Base-by-base conservation (phyloP, 1,140 invertebrate genomes). In the Drosophila ercepeae region DNA sequence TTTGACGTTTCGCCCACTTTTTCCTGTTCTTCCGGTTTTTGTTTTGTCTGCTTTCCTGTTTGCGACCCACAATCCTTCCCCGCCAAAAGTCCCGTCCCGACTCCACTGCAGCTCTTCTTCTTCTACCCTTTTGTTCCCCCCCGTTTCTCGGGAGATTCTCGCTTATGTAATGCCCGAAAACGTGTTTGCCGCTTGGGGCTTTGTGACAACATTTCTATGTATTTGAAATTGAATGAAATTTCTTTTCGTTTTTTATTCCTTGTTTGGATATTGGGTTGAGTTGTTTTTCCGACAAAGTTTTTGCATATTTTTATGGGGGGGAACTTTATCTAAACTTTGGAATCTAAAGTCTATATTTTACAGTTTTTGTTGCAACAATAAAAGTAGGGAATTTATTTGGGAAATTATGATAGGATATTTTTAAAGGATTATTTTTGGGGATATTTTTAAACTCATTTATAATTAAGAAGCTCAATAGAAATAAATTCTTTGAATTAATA, bases 11-110 rank as follows among this genome's bases (percentile, higher is more conserved):
- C 83, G 83, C 83, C 83, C 83, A 88, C 83, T 88, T 88, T 88
- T 89, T 88, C 83, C 83, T 73, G 83, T 88, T 83, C 83, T 88
- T 89, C 83, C 83, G 78, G 83, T 89, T 88, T 89, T 89, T 89
- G 83, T 82, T 89, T 88, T 89, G 83, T 60, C 65, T 69, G 73
- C 70, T 83, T 88, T 88, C 83, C 78, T 89, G 77, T 89, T 89
- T 88, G 78, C 74, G 74, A 78, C 78, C 83, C 81, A 76, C 64
- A 86, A 86, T 86, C 81, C 81, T 81, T 63, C 67, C 76, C 81
- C 65, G 75, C 65, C 23, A 46, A 63, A 63, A 14, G 19, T 44
- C 54, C 42, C n/a, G n/a, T n/a, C 36, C 36, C n/a, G 36, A 11
- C 36, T 39, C 16, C 34, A 1, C 13, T 13, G 13, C 32, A 2